Conservation (phyloP, 53 echinoderm and acorn worm genomes). For the Luidia sarsii region DNA sequence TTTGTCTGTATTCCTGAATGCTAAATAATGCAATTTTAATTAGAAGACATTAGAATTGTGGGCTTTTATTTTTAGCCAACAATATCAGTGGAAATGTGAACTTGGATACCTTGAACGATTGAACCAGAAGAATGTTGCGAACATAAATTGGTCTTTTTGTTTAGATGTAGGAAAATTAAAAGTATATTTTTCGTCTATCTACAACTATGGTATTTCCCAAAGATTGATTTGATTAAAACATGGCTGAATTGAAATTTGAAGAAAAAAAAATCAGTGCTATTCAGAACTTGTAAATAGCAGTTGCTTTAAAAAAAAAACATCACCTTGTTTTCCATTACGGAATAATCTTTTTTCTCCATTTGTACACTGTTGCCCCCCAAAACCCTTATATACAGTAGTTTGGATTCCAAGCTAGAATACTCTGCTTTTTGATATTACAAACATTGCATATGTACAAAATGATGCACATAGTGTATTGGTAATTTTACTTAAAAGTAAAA, state of each 20-base stretch:
- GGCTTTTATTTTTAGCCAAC: no score
- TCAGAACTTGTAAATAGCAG: background rate
- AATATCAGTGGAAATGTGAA: no score
- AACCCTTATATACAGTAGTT: background rate
- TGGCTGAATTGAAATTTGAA: background rate
- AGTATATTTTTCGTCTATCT: no score
- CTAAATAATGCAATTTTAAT: constrained; percentile 40
- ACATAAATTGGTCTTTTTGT: no score
- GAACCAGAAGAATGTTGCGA: no score
- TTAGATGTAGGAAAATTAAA: no score
- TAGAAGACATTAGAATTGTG: no score
- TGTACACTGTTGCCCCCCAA: background rate
- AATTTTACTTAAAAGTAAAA: constrained; percentile 38
- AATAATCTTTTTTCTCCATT: background rate
- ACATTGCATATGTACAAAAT: constrained; percentile 26
- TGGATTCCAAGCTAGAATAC: background rate
- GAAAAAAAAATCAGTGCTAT: background rate
- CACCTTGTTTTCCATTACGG: background rate
- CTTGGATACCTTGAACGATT: no score
- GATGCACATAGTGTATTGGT: constrained; percentile 23
- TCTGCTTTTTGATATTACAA: background rate
- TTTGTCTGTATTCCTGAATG: constrained; percentile 22
- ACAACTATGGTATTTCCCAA: no score
- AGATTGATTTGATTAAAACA: no score
- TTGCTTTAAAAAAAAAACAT: background rate